A percentile compares a stretch with the other conserved stretches of the same genome.
phyloP scores from a whole-genome alignment of 1,140 invertebrate genomes.

The Aricia agestis region DNA sequence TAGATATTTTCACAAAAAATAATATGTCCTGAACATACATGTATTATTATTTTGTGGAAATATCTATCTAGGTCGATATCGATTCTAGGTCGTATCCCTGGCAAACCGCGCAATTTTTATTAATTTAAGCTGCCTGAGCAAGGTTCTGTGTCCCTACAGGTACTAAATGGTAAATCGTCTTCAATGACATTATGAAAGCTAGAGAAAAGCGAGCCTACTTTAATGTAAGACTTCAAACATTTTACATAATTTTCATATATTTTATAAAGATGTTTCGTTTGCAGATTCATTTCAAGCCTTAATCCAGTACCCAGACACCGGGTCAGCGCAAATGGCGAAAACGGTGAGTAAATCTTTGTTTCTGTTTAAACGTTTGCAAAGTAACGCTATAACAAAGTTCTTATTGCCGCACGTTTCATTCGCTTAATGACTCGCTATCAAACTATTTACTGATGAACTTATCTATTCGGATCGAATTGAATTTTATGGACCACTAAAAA shows the following conservation, averaged over 20 bases:
- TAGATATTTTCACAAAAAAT: too few relatives aligned
- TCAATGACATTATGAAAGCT: not conserved
- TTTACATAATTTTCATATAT: slow-evolving; percentile 3
- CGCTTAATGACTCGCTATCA: slow-evolving; percentile 59
- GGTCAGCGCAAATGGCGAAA: slow-evolving; percentile 97
- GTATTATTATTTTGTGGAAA: too few relatives aligned
- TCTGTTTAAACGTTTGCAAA: slow-evolving; percentile 69
- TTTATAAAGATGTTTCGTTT: slow-evolving; percentile 53
- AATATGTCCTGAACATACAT: too few relatives aligned
- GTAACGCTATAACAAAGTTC: slow-evolving; percentile 67
- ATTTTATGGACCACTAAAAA: not conserved
- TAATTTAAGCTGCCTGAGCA: too few relatives aligned
- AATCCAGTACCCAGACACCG: slow-evolving; percentile 98
- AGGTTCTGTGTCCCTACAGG: too few relatives aligned
- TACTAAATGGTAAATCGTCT: too few relatives aligned
- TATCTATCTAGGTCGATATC: too few relatives aligned
- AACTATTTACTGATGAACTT: slow-evolving; percentile 57
- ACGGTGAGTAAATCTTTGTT: slow-evolving; percentile 81
- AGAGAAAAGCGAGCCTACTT: not conserved
- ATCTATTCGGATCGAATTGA: slow-evolving; percentile 34
- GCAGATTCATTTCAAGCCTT: slow-evolving; percentile 99
- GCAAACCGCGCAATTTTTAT: too few relatives aligned
- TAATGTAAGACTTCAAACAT: not conserved
- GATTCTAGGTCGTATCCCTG: too few relatives aligned
- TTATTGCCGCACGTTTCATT: slow-evolving; percentile 67